These are phyloP conservation scores for Tragulus kanchil DNA, from an alignment of 2,113 vertebrate species.

Conservation along the genomic window DNA sequence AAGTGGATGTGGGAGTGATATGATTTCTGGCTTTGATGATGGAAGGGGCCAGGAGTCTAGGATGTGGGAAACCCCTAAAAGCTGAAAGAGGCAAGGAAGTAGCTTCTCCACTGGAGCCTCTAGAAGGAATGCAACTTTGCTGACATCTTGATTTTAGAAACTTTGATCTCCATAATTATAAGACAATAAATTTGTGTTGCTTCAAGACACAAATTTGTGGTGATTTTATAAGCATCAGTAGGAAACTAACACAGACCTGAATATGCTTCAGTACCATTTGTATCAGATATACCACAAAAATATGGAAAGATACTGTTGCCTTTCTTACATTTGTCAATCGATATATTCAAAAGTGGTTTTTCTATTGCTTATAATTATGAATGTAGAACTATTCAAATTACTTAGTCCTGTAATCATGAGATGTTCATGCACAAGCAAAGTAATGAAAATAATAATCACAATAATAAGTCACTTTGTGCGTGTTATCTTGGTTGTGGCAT, in stretches of 20 bases:
- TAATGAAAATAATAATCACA: neutral
- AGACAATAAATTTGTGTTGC: neutral
- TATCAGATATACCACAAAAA: neutral
- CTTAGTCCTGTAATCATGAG: neutral
- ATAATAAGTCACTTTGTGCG: neutral
- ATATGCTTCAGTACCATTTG: neutral
- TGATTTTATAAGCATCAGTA: neutral
- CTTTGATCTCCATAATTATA: neutral
- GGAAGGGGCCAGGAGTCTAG: neutral
- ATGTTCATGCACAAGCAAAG: neutral
- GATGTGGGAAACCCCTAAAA: neutral
- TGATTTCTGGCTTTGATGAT: neutral
- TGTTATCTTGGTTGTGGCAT: neutral
- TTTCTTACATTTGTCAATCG: neutral
- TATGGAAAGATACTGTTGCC: neutral
- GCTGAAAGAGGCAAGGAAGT: neutral
- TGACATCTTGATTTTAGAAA: neutral
- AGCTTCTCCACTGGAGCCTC: neutral
- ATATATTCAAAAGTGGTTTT: neutral
- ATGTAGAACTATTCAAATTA: neutral
- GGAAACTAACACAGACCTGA: slow-evolving; percentile 20
- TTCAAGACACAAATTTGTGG: neutral
- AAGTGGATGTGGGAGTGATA: neutral
- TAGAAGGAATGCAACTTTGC: neutral
- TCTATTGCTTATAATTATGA: neutral